These are phyloP conservation scores for Typhlichthys subterraneus DNA, from an alignment of 2,797 vertebrate genomes.

Conservation along the genomic window DNA sequence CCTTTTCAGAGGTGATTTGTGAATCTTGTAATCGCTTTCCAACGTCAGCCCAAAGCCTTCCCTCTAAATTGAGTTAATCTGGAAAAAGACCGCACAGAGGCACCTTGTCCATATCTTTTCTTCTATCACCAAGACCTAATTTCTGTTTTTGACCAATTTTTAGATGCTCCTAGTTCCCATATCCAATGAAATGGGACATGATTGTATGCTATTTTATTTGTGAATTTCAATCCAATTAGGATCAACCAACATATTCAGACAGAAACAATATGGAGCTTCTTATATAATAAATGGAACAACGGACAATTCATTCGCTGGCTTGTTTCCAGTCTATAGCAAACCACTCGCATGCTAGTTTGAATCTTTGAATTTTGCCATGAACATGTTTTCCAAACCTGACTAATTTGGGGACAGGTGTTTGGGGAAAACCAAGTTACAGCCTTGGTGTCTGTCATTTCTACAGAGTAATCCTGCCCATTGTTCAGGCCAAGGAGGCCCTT, in stretches of 20 bases:
- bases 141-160: conserved; percentile 77
- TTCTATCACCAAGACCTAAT: conserved; percentile 75
- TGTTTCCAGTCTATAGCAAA: conserved; percentile 51
- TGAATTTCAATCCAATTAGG: conserved; percentile 73
- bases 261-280: conserved; percentile 64
- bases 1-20: conserved; percentile 77
- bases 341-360: conserved; percentile 58
- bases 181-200: conserved; percentile 60
- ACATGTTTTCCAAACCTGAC: conserved; percentile 55
- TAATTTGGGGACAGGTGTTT: conserved; percentile 82
- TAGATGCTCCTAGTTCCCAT: conserved; percentile 64
- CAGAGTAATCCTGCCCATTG: conserved; percentile 77
- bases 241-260: conserved; percentile 64
- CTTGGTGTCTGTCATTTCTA: conserved; percentile 62
- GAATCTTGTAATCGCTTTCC: conserved; percentile 76
- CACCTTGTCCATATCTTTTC: conserved; percentile 73
- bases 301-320: conserved; percentile 59
- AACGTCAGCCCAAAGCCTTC: conserved; percentile 77
- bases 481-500: conserved; percentile 77
- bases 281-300: conserved; percentile 56
- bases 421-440: conserved; percentile 77
- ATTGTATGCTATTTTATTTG: conserved; percentile 68
- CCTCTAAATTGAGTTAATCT: conserved; percentile 79
- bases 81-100: conserved; percentile 71
- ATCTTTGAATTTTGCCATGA: conserved; percentile 64